Base-by-base conservation (phyloP, 2,113 vertebrate genomes). In the Dinomys branickii region DNA sequence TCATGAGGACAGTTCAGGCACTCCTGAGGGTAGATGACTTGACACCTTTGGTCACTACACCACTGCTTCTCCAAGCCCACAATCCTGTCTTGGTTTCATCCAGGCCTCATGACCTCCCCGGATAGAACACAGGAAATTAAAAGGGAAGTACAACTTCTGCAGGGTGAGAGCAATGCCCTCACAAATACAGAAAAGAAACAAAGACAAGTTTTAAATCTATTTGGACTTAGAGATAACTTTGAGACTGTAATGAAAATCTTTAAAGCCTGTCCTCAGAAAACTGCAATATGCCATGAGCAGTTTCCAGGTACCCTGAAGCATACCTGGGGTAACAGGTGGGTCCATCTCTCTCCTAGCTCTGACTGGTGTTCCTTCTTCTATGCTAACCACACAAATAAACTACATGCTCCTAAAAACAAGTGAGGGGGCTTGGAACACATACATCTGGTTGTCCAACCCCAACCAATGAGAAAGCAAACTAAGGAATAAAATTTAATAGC, bases 21-120 rank as follows among this genome's bases (percentile, higher is more conserved):
- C 0, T 30, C 12, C n/a, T 0, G 1, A 84, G 5, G 5, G 13
- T 5, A 24, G 65, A 20, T 0, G 0, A 14, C 17, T 38, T 11
- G 13, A 7, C n/a, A 13, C 0, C 73, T 44, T 13, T 22, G 9
- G 38, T 26, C 30, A 7, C 11, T 7, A 2, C 0, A 59, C 12
- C 7, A 1, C 35, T 75, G 44, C 59, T 38, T n/a, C 9, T n/a
- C 3, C 16, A 88, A 77, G 20, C 44, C 22, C 17, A 1, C 3
- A 3, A 6, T 80, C n/a, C 28, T 33, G 2, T 41, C 33, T 11
- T 24, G 0, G 1, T 67, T 83, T 35, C 30, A 73, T 33, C 58
- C 22, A 19, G 52, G 10, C 7, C 11, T 38, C 19, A 69, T 24
- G 12, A 10, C 35, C 12, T 81, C 58, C 22, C 11, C 19, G 47